Percentiles rank a stretch among this genome's conserved stretches.
Evolutionary conservation across 2,888 invertebrate species (phyloP).

Genomic region (Diloba caeruleocephala): DNA sequence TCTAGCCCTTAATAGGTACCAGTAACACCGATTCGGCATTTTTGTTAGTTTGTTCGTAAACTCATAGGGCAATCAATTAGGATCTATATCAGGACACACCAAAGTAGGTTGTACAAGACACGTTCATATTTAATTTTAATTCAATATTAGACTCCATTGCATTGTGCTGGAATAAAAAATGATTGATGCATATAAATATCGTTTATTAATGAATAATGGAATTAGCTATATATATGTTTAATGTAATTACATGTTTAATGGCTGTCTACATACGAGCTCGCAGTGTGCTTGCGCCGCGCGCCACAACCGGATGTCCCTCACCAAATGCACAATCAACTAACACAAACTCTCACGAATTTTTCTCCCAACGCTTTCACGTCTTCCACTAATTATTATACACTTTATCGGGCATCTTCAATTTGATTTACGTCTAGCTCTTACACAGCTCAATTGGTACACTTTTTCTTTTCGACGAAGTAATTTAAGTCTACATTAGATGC

Average conservation of each 20-base stretch:
- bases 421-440: conserved; percentile 87
- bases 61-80: conserved; percentile 36
- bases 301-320: conserved; percentile 83
- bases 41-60: conserved; percentile 48
- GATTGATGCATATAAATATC: too few relatives aligned
- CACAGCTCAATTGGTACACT: conserved; percentile 86
- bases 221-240: background rate
- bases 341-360: conserved; percentile 88
- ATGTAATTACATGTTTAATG: conserved; percentile 5
- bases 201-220: conserved; percentile 2
- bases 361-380: conserved; percentile 88
- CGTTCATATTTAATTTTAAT: too few relatives aligned
- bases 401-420: conserved; percentile 89
- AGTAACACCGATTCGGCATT: conserved; percentile 56
- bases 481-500: conserved; percentile 71
- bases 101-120: conserved; percentile 15
- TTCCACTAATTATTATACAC: conserved; percentile 89
- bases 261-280: conserved; percentile 2
- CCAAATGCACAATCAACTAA: conserved; percentile 88
- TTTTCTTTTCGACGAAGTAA: conserved; percentile 84
- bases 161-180: too few relatives aligned
- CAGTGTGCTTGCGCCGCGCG: conserved; percentile 33
- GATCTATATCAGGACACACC: conserved; percentile 38
- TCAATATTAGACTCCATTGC: too few relatives aligned
- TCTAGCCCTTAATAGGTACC: conserved; percentile 51